These are phyloP conservation scores for Hydropsyche betteni DNA, from an alignment of 2,888 invertebrate species.

Conservation along the genomic window DNA sequence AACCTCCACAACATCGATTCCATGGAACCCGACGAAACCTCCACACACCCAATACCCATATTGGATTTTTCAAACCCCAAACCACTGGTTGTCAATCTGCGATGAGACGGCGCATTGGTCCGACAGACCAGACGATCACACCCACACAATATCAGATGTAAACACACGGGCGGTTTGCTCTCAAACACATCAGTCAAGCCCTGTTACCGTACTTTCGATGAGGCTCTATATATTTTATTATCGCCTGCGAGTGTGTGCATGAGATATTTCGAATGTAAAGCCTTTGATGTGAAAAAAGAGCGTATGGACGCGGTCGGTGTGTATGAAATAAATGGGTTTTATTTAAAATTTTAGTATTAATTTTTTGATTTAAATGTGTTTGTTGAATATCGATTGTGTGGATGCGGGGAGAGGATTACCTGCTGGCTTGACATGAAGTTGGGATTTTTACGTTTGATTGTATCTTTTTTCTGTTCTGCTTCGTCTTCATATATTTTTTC, in stretches of 20 bases:
- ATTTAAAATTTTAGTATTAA: too few species aligned
- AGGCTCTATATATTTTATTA: background rate
- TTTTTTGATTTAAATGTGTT: too few species aligned
- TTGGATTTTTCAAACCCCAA: background rate
- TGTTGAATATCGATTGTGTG: background rate
- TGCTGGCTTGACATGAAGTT: slow-evolving; percentile 38
- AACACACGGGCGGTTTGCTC: slow-evolving; percentile 33
- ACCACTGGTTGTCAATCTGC: background rate
- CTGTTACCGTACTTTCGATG: slow-evolving; percentile 19
- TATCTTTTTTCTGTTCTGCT: slow-evolving; percentile 34
- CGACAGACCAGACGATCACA: slow-evolving; percentile 32
- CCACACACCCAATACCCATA: background rate
- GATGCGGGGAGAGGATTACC: slow-evolving; percentile 19
- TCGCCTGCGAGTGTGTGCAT: background rate
- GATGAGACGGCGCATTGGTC: background rate
- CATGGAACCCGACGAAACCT: too few species aligned
- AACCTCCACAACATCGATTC: too few species aligned
- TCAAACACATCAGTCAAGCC: slow-evolving; percentile 30
- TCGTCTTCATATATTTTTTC: background rate
- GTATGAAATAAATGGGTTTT: too few species aligned
- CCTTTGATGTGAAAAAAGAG: too few species aligned
- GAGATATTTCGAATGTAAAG: too few species aligned
- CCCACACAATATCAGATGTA: slow-evolving; percentile 39
- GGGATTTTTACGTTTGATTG: slow-evolving; percentile 31
- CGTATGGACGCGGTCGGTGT: too few species aligned